Evolutionary conservation across 1,140 invertebrate genomes (phyloP).

Genomic region (Bombus cullumanus): DNA sequence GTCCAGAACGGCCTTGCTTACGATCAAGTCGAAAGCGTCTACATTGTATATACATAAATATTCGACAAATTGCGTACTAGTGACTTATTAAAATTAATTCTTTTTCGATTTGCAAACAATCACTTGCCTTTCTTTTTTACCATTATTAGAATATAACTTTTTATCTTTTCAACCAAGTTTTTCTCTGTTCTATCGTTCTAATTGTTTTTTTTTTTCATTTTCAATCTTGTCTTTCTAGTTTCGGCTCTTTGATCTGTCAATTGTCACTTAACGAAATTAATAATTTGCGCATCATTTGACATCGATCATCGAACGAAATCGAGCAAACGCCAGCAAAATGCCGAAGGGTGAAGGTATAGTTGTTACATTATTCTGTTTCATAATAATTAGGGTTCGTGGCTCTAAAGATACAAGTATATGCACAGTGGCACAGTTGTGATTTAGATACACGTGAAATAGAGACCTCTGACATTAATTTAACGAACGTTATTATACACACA

Average conservation of each 20-base stretch:
- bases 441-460: too few species aligned
- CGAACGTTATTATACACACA: not conserved
- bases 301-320: not conserved
- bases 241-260: too few species aligned
- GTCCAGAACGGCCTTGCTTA: not conserved
- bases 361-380: not conserved
- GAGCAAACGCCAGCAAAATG: not conserved
- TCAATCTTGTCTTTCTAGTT: not conserved
- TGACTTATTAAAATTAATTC: not conserved
- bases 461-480: not conserved
- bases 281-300: not conserved
- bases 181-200: too few species aligned
- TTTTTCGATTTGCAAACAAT: not conserved
- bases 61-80: not conserved
- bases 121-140: not conserved
- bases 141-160: not conserved
- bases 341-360: not conserved
- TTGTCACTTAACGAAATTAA: not conserved
- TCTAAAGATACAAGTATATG: not conserved
- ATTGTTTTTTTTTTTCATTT: not conserved
- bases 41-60: too few species aligned
- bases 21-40: not conserved
- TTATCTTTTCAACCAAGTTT: not conserved
- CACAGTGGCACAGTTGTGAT: too few species aligned
- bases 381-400: not conserved